Conservation (phyloP, 1,140 invertebrate species). For the Globodera ellingtonae region DNA sequence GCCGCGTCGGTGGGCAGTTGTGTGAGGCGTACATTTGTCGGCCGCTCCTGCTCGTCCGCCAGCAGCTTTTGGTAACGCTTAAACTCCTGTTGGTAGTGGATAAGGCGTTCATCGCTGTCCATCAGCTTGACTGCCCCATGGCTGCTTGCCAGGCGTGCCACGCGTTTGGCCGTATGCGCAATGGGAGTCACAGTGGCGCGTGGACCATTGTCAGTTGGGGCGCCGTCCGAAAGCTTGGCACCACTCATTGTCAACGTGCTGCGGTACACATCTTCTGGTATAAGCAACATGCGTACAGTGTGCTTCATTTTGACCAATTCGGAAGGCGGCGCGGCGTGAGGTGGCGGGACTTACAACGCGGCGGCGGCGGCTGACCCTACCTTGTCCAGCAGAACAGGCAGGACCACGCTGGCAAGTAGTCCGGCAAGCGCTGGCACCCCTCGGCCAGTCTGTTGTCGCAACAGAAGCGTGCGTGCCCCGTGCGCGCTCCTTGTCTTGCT, state of each 20-base stretch:
- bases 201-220: too few relatives aligned
- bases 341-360: not conserved
- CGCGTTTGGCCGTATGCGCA: too few relatives aligned
- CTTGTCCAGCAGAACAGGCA: not conserved
- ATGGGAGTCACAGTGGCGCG: too few relatives aligned
- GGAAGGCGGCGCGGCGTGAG: too few relatives aligned
- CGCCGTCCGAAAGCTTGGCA: too few relatives aligned
- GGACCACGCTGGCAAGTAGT: constrained; percentile 10
- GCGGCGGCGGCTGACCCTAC: not conserved
- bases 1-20: too few relatives aligned
- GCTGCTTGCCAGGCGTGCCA: too few relatives aligned
- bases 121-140: not conserved
- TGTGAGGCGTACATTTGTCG: not conserved
- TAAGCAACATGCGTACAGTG: constrained; percentile 18
- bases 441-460: constrained; percentile 2
- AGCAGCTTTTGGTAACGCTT: not conserved
- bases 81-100: not conserved
- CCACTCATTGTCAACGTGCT: not conserved
- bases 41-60: not conserved
- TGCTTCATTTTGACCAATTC: constrained; percentile 38
- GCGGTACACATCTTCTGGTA: constrained; percentile 29
- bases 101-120: not conserved
- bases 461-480: constrained; percentile 12
- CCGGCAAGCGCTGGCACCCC: constrained; percentile 5
- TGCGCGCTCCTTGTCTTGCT: constrained; percentile 2